Conservation (phyloP, 35 echinoderm and acorn worm genomes). For the Ptychodera flava region DNA sequence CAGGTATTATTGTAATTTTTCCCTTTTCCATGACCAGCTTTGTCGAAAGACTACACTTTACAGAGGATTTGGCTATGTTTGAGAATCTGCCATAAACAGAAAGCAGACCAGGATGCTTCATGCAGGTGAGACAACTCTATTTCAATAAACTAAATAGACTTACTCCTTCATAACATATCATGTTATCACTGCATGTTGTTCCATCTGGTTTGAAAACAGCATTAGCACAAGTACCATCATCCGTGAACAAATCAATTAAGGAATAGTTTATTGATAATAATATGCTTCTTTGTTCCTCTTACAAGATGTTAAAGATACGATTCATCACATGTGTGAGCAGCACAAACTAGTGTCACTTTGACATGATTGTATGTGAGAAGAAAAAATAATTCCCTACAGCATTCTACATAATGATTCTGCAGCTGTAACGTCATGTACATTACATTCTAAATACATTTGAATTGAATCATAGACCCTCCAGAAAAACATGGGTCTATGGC, state of each 20-base stretch:
- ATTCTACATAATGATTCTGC: too few species aligned
- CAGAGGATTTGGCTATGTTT: neutral
- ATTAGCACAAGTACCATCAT: neutral
- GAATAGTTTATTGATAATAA: neutral
- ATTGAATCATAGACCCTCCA: neutral
- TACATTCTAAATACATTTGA: neutral
- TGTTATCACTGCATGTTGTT: neutral
- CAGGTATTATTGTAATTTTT: neutral
- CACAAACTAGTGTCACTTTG: neutral
- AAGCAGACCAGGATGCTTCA: neutral
- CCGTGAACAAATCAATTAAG: neutral
- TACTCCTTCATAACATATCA: neutral
- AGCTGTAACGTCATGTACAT: too few species aligned
- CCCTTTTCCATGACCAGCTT: neutral
- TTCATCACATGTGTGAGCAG: neutral
- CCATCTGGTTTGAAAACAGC: neutral
- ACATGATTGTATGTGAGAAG: neutral
- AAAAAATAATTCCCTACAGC: neutral
- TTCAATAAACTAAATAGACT: too few species aligned
- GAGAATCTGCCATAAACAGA: neutral
- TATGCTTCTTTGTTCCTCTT: too few species aligned
- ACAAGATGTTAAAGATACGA: neutral
- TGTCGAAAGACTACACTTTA: too few species aligned
- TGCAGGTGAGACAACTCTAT: too few species aligned
- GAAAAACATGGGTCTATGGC: neutral